Evolutionary conservation across 2,888 invertebrate species (phyloP), one percentile per base, ranked within the genome.

Genomic region (Nomada goodeniana): DNA sequence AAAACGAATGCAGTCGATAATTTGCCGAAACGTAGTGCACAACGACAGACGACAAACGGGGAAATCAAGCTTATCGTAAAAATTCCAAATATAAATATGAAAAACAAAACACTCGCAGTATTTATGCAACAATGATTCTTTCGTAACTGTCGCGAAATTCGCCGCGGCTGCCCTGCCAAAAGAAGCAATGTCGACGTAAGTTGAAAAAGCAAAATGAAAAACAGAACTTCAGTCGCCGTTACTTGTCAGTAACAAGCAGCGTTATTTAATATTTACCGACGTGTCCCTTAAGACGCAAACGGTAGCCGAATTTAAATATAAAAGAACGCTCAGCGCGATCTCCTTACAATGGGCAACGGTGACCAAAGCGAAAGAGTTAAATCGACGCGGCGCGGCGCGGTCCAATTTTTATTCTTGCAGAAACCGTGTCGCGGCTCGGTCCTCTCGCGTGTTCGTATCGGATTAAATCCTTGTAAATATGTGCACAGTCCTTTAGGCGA

Each of bases 401-500:
- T 11, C 11, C 29, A 4, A 4, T 15, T 20, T 42, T 55, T 26
- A 18, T 42, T 10, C 68, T 36, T 20, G 2, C 11, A 42, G 55
- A 42, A 60, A 61, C 47, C 55, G 26, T 26, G 52, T 42, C 65
- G 61, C 42, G 67, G 36, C 67, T 15, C 71, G 55, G 60, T 64
- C 65, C 47, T 65, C 44, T 20, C 23, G 44, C 42, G 23, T 11
- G 29, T 18, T 29, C 15, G 68, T 73, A 64, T 73, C 61, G 53
- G 78, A 78, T 73, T 59, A 75, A 82, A 68, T 82, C 64, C 75
- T 47, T 64, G 55, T 42, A 55, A 26, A 42, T 23, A 36, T 36
- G 36, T 7, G 10, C 55, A 18, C 15, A 60, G 79, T 72, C 69
- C 59, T 70, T 76, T 67, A 23, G 36, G 53, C 57, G 44, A 65